Evolutionary conservation across 37 sponge, comb jelly and placozoan genomes (phyloP), one percentile per base, ranked within the genome.

Genomic region (Spongia lamella): DNA sequence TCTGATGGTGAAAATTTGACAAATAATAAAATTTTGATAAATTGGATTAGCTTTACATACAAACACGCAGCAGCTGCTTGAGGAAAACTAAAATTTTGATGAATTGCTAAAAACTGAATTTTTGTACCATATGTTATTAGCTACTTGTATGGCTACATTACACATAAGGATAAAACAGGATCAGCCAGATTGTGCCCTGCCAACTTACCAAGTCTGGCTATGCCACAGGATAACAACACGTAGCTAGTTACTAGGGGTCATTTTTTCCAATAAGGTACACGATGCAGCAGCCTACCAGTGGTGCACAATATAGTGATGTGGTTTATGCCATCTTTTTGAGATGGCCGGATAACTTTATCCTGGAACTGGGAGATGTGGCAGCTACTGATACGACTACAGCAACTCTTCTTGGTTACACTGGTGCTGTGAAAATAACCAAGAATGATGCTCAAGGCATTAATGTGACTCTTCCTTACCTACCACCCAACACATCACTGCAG

Each of bases 391-490:
- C 53, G 11, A 62, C 76, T 31, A 35, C 1, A 0, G 64, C 73
- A 17, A 53, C 75, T 13, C 76, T 86, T 15, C 59, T 86, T 37
- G 87, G 87, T 7, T 74, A 74, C 60, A 33, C 40, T 35, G 55
- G 53, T n/a, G n/a, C 47, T 43, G 47, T 43, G 9, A 43, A 9
- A 43, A 13, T 43, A 43, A 9, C 47, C 9, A 43, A 9, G 13
- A 7, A 24, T 54, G 38, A 22, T 25, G 20, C 40, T 9, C 1
- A n/a, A 14, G 76, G 76, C 33, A 26, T 86, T 19, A 11, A 26
- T n/a, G 64, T 79, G 33, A 75, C 55, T 1, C 61, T 86, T 38
- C 87, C 87, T 0, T 68, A 67, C 31, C 73, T 87, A 7, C 88
- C 88, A 50, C 56, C 77, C 51, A 66, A 76, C 62, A 65, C 82